phyloP scores from a whole-genome alignment of 2,113 vertebrate genomes.

The Lepisosteus oculatus region DNA sequence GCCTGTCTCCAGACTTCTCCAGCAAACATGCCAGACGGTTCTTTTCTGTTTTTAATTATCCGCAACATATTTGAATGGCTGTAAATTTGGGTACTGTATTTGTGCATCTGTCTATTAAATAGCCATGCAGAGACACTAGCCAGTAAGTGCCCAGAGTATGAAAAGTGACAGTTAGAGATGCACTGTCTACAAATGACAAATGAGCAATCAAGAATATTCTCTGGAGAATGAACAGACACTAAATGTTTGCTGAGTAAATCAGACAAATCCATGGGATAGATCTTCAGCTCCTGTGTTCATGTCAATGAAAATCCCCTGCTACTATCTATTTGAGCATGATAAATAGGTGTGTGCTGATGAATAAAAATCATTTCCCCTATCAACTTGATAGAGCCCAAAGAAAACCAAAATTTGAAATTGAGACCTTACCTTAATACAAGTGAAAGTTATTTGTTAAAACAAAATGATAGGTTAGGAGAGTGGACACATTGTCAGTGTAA shows the following conservation, averaged over 20 bases:
- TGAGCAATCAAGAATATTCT: conserved; percentile 14
- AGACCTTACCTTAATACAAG: neutral
- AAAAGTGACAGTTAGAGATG: conserved; percentile 28
- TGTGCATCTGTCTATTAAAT: conserved; percentile 1
- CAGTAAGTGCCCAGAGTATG: neutral
- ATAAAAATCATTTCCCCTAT: conserved; percentile 29
- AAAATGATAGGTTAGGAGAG: neutral
- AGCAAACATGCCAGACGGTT: conserved; percentile 2
- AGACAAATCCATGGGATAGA: conserved; percentile 8
- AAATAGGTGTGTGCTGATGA: conserved; percentile 22
- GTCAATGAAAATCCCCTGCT: conserved; percentile 20
- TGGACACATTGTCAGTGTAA: neutral
- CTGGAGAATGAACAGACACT: conserved; percentile 21
- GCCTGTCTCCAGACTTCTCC: neutral
- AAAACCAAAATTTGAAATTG: neutral
- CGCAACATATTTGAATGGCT: neutral
- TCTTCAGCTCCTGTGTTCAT: conserved; percentile 18
- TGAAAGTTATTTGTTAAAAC: neutral
- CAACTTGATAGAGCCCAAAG: conserved; percentile 16
- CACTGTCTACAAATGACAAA: conserved; percentile 16
- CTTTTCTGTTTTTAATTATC: neutral
- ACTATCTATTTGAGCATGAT: conserved; percentile 25
- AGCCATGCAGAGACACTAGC: conserved; percentile 1
- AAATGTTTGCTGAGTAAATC: conserved; percentile 20
- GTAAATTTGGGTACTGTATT: neutral